A percentile compares a stretch with the other conserved stretches of the same genome.
Evolutionary conservation across 2,888 invertebrate genomes (phyloP).

Genomic region (Harpalus rufipes): DNA sequence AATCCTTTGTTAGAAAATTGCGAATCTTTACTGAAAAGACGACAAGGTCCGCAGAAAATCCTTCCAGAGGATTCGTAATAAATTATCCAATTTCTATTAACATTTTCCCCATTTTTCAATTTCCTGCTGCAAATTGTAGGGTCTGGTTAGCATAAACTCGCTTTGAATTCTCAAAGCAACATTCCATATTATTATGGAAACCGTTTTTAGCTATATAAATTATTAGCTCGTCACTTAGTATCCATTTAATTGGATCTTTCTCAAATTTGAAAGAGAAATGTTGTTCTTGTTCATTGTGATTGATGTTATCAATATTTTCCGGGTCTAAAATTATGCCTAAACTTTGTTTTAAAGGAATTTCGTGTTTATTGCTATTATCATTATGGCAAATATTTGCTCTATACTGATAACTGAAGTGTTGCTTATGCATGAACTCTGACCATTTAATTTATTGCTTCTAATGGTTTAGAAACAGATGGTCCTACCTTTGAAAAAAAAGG

Average conservation of each 20-base stretch:
- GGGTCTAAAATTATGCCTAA: not conserved
- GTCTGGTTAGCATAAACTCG: too few species aligned
- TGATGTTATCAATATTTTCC: too few species aligned
- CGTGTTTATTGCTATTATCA: not conserved
- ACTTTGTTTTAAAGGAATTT: not conserved
- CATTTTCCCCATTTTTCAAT: slow-evolving; percentile 36
- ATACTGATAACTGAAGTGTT: not conserved
- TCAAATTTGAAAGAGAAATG: too few species aligned
- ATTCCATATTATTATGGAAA: too few species aligned
- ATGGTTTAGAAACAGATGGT: not conserved
- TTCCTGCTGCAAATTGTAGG: too few species aligned
- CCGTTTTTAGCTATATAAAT: too few species aligned
- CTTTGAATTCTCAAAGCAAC: too few species aligned
- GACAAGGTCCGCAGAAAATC: slow-evolving; percentile 37
- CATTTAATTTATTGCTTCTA: not conserved
- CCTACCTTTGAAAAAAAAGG: not conserved
- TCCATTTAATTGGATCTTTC: too few species aligned
- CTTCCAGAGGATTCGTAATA: slow-evolving; percentile 1
- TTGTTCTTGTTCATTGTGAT: too few species aligned
- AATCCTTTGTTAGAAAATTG: slow-evolving; percentile 8
- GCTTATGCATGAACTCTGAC: slow-evolving; percentile 2
- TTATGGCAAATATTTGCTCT: not conserved
- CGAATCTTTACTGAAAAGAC: not conserved
- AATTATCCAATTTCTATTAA: slow-evolving; percentile 6
- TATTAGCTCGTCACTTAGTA: too few species aligned